Conservation (phyloP, 2,888 invertebrate genomes). For the Nebria brevicollis region DNA sequence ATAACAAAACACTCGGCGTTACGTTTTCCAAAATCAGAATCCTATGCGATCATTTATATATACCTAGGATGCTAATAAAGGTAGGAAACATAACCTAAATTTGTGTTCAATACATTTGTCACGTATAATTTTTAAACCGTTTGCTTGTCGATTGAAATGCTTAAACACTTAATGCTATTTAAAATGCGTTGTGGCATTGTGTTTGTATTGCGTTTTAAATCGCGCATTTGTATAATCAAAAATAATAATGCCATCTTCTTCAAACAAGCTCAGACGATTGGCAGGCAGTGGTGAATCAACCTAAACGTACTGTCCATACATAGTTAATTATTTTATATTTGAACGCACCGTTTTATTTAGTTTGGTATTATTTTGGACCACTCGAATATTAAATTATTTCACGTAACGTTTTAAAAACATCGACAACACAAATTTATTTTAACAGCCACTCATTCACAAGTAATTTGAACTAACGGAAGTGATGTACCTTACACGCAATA, state of each 20-base stretch:
- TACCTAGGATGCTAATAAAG: conserved; percentile 79
- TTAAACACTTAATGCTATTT: conserved; percentile 43
- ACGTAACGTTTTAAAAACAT: conserved; percentile 42
- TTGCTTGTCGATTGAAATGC: conserved; percentile 33
- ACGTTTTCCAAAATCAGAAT: conserved; percentile 29
- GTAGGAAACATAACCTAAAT: conserved; percentile 74
- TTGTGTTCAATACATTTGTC: conserved; percentile 59
- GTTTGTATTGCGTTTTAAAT: conserved; percentile 17
- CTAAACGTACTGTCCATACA: conserved; percentile 38
- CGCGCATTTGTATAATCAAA: conserved; percentile 16
- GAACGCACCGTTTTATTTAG: conserved; percentile 22
- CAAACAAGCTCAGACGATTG: conserved; percentile 56
- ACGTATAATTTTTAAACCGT: conserved; percentile 38
- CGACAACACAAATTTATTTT: conserved; percentile 45
- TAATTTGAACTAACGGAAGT: conserved; percentile 48
- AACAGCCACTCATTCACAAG: conserved; percentile 48
- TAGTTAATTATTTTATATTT: conserved; percentile 26
- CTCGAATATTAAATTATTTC: conserved; percentile 31
- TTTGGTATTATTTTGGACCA: conserved; percentile 32
- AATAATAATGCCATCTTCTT: conserved; percentile 56
- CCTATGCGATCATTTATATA: conserved; percentile 58
- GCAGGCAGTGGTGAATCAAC: conserved; percentile 44
- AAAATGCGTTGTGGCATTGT: conserved; percentile 41
- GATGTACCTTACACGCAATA: conserved; percentile 22
- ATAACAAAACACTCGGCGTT: conserved; percentile 54